These are phyloP conservation scores for Menura novaehollandiae DNA, from an alignment of 2,113 vertebrate species.

Conservation along the genomic window DNA sequence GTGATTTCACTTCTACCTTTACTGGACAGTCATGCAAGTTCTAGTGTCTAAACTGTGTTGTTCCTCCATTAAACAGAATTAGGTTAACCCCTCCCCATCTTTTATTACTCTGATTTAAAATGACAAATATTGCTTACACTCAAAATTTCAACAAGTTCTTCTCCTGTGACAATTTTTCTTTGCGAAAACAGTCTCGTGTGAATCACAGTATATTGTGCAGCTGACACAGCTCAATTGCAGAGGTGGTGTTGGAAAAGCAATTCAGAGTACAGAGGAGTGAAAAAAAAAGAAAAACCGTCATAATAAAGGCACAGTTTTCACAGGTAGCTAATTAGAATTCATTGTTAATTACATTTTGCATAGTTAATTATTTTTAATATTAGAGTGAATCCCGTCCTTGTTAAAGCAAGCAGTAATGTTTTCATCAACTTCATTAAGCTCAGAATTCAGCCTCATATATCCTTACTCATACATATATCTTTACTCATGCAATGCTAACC, in stretches of 20 bases:
- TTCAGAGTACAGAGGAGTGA: neutral
- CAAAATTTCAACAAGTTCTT: neutral
- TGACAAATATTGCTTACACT: neutral
- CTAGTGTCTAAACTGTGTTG: neutral
- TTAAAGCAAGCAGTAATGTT: neutral
- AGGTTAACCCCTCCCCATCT: neutral
- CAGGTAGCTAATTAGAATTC: neutral
- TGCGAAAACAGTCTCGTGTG: neutral
- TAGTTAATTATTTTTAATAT: constrained; percentile 23
- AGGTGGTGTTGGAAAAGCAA: neutral
- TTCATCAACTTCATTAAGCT: neutral
- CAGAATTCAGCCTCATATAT: neutral
- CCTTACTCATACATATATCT: neutral
- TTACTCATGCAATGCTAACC: neutral
- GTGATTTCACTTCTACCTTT: neutral
- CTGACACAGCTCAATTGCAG: neutral
- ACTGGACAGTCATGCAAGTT: neutral
- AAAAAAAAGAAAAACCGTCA: neutral
- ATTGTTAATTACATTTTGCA: constrained; percentile 42
- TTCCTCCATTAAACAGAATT: neutral
- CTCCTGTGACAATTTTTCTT: neutral
- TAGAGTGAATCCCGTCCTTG: neutral
- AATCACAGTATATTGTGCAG: neutral
- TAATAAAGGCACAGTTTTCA: neutral
- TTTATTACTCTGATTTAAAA: neutral